Conservation (phyloP, 2,797 vertebrate genomes). For the Tangara arthus region DNA sequence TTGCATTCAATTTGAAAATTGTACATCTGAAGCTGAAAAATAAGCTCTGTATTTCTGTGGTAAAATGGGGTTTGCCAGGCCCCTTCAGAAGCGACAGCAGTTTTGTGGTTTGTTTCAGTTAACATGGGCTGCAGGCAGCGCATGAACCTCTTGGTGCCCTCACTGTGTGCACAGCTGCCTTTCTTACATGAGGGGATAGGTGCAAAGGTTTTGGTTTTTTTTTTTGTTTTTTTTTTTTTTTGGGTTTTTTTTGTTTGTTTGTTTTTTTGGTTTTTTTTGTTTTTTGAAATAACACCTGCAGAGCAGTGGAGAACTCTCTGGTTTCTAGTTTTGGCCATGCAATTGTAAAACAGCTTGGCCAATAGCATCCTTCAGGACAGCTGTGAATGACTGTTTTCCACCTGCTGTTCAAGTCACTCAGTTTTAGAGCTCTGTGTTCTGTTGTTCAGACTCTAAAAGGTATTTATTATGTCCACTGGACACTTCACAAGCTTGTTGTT, state of each 20-base stretch:
- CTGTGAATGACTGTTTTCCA: not conserved
- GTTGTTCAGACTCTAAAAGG: not conserved
- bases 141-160: not conserved
- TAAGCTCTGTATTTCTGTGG: slow-evolving; percentile 38
- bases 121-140: not conserved
- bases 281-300: not conserved
- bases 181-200: not conserved
- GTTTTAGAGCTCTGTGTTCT: not conserved
- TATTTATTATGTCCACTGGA: not conserved
- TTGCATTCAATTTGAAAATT: slow-evolving; percentile 18
- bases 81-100: not conserved
- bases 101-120: slow-evolving; percentile 44
- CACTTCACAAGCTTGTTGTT: not conserved
- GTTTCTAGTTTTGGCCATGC: not conserved
- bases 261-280: not conserved
- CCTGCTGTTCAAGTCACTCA: not conserved
- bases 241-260: not conserved
- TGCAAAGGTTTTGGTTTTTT: not conserved
- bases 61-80: not conserved
- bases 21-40: slow-evolving; percentile 30
- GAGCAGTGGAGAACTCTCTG: not conserved
- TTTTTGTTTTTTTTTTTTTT: not conserved
- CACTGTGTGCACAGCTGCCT: not conserved
- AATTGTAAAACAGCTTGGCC: not conserved
- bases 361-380: not conserved